Evolutionary conservation across 2,113 vertebrate species (phyloP).

Genomic region (Poecilia latipinna): DNA sequence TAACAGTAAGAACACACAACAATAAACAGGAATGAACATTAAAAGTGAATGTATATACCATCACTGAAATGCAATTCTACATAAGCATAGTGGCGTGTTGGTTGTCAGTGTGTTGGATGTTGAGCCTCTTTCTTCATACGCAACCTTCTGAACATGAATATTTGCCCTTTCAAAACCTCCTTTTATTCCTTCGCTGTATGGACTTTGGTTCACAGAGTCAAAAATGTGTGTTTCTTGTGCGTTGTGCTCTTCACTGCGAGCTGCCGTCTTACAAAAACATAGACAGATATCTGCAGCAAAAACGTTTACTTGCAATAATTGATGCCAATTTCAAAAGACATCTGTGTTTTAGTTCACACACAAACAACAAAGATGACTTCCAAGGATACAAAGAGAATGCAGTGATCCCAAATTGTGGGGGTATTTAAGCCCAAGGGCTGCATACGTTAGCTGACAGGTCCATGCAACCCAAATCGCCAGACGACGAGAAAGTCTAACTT

Average conservation of each 20-base stretch:
- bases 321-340: neutral
- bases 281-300: no score
- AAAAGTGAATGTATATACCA: no score
- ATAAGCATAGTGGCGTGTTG: no score
- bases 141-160: no score
- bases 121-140: no score
- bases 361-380: neutral
- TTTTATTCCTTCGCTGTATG: neutral
- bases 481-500: slow-evolving; percentile 1
- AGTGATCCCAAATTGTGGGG: neutral
- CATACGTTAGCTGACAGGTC: neutral
- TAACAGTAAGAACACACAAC: no score
- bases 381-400: slow-evolving; percentile 2
- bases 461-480: slow-evolving; percentile 3
- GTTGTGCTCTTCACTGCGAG: no score
- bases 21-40: no score
- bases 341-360: neutral
- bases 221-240: no score
- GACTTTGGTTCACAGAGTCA: neutral
- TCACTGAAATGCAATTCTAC: no score
- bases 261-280: no score
- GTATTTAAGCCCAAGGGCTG: neutral
- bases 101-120: no score
- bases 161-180: neutral
- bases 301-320: neutral